Evolutionary conservation across 2,113 vertebrate genomes (phyloP).

Genomic region (Alces alces): DNA sequence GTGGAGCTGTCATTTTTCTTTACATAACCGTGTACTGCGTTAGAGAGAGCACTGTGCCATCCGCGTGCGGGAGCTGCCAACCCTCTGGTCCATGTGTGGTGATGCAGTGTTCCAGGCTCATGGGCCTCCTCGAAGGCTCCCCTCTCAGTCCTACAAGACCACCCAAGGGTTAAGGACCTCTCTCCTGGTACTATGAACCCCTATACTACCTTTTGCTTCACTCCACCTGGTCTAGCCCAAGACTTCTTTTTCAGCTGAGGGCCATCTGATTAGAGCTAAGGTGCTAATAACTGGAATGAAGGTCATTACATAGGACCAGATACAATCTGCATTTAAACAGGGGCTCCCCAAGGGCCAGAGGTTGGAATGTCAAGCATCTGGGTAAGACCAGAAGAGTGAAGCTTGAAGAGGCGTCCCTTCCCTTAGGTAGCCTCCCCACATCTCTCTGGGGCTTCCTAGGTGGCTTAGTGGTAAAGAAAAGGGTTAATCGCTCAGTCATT

Average conservation of each 20-base stretch:
- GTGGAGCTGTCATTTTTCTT: neutral
- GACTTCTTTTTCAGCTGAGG: neutral
- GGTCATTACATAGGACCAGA: slow-evolving; percentile 32
- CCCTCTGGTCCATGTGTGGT: fast-evolving
- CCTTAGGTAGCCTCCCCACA: neutral
- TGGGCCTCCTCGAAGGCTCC: neutral
- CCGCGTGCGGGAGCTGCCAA: fast-evolving
- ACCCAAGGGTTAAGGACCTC: slow-evolving; percentile 31
- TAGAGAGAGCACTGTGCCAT: fast-evolving
- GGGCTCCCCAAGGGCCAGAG: slow-evolving; percentile 28
- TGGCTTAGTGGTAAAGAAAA: neutral
- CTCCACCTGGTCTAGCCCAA: neutral
- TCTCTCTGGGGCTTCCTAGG: neutral
- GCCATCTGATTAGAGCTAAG: slow-evolving; percentile 67
- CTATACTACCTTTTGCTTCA: neutral
- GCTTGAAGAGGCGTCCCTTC: neutral
- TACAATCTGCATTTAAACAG: slow-evolving; percentile 59
- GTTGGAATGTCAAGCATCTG: slow-evolving; percentile 57
- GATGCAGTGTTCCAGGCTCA: fast-evolving
- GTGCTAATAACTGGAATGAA: slow-evolving; percentile 66
- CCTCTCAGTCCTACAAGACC: neutral
- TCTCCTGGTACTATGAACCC: neutral
- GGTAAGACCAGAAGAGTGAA: neutral
- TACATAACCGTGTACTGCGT: neutral
- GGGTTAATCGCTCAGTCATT: neutral